Percentiles rank a stretch among this genome's conserved stretches.
These are phyloP conservation scores for Abrostola tripartita DNA, from an alignment of 2,888 invertebrate species.

Conservation along the genomic window DNA sequence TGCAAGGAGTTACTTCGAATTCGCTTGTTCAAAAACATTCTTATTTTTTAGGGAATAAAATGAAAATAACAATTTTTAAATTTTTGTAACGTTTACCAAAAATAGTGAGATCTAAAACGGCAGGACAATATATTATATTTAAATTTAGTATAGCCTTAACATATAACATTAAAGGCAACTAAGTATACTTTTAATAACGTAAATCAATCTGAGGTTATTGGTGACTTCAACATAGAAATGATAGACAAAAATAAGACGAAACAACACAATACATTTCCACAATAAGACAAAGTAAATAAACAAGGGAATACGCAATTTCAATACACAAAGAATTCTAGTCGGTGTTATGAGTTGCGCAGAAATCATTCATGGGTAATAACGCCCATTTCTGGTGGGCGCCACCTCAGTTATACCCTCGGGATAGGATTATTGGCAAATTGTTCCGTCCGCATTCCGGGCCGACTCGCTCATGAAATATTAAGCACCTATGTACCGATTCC, in stretches of 20 bases:
- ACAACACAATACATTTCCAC: conserved; percentile 34
- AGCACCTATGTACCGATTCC: conserved; percentile 72
- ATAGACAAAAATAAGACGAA: conserved; percentile 3
- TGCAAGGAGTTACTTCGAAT: no score
- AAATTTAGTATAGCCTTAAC: not conserved
- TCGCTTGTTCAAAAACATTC: no score
- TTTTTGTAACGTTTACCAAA: no score
- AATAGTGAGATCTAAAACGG: no score
- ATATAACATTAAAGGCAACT: not conserved
- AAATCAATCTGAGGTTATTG: not conserved
- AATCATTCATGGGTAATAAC: conserved; percentile 84
- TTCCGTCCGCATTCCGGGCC: conserved; percentile 83
- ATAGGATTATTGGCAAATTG: conserved; percentile 87
- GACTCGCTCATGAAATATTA: conserved; percentile 84
- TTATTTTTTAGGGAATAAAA: no score
- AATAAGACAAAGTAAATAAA: conserved; percentile 57
- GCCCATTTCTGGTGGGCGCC: conserved; percentile 81
- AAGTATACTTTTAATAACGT: not conserved
- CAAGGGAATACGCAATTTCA: conserved; percentile 65
- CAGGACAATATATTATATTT: not conserved
- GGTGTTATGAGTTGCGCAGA: conserved; percentile 73
- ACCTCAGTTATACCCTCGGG: conserved; percentile 83
- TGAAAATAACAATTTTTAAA: no score
- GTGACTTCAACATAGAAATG: not conserved
- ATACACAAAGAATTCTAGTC: conserved; percentile 71